These are phyloP conservation scores for Troilus luridus DNA, from an alignment of 2,888 invertebrate species.

Conservation along the genomic window DNA sequence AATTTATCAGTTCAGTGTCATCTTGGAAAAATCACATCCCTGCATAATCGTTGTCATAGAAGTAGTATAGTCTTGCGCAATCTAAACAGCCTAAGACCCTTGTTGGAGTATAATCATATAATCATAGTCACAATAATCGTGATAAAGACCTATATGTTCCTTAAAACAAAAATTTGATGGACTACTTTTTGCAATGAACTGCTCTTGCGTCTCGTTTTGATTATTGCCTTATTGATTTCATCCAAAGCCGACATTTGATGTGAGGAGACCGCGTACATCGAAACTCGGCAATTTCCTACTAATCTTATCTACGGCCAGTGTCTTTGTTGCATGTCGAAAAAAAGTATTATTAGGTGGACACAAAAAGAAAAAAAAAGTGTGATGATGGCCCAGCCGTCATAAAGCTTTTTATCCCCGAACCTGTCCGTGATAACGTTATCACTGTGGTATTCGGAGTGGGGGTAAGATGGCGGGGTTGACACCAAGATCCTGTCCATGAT, in stretches of 20 bases:
- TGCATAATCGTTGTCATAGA: too few relatives aligned
- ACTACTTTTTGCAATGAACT: too few relatives aligned
- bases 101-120: too few relatives aligned
- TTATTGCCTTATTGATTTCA: neutral
- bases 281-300: neutral
- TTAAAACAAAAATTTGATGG: too few relatives aligned
- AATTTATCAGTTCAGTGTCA: too few relatives aligned
- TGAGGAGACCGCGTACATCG: neutral
- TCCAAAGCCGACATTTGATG: neutral
- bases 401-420: neutral
- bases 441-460: neutral
- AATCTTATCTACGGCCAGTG: neutral
- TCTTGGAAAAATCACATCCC: too few relatives aligned
- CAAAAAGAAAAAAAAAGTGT: neutral
- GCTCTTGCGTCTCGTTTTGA: neutral
- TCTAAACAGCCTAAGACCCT: too few relatives aligned
- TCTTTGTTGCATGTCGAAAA: neutral
- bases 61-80: too few relatives aligned
- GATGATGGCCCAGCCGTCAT: neutral
- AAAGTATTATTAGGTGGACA: neutral
- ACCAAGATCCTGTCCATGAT: neutral
- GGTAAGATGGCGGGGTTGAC: neutral
- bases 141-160: too few relatives aligned
- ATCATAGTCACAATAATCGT: too few relatives aligned
- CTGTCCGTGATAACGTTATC: conserved; percentile 1